Base-by-base conservation (phyloP, 2,113 vertebrate genomes). In the Lophura nycthemera region DNA sequence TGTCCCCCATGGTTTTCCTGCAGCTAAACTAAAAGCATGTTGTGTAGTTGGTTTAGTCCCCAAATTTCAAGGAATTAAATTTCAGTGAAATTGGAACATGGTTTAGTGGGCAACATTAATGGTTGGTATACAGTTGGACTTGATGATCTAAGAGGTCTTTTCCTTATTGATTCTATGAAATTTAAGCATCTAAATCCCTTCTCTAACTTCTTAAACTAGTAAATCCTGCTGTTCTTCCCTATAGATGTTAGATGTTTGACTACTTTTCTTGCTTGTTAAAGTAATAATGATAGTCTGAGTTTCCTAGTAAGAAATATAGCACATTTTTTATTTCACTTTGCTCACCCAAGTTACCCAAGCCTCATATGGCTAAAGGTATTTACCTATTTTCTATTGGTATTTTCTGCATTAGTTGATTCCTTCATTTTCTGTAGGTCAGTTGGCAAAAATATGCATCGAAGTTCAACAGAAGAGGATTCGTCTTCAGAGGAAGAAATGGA, bases 401-500 rank as follows among this genome's bases (percentile, higher is more conserved):
- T 74, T n/a, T 47, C 19, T 70, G 20, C 32, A 38, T 74, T 95
- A 67, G 13, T 38, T 69, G 59, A 25, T 94, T 78, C 57, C 78
- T 92, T 92, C 45, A 25, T 91, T 93, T 96, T 89, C 57, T 95
- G 7, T 96, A 99, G 99, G 96, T 96, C 97, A 57, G 76, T 81
- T 65, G 95, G 92, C 77, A 98, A 96, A 97, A 98, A 97, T 76
- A 86, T 91, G 43, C 98, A 98, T 74, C 98, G 98, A 75, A 97
- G 97, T 91, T 98, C 98, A 72, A 98, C 98, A 38, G 99, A 99
- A 76, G 98, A 98, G 64, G 98, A 98, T 84, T 98, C 98, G 2
- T 98, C 98, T 63, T 99, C 98, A 36, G 99, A 99, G 70, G 99
- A 99, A 86, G 99, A 99, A 97, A 99, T 99, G 98, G 99, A 99